Evolutionary conservation across 2,888 invertebrate species (phyloP), one percentile per base, ranked within the genome.

Genomic region (Drosophila niveifrons): DNA sequence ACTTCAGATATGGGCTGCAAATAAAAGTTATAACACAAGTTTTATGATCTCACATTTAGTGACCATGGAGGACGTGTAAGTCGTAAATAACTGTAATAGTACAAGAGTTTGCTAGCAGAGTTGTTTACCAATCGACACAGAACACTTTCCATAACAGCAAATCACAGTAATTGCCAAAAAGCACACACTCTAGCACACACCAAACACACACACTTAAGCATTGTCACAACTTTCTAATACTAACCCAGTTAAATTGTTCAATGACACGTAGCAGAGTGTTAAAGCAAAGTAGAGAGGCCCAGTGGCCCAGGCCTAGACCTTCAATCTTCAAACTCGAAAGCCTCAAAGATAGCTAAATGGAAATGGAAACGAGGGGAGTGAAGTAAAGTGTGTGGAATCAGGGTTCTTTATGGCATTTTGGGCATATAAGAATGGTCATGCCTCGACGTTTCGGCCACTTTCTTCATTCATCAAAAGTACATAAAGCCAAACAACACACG

Each of bases 391-490:
- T 23, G 6, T 23, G 23, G 36, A n/a, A 36, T 3, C 23, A 15
- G 36, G 46, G 55, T 48, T 41, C 59, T 77, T 72, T 67, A 67
- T 75, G 64, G 68, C 55, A 52, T 62, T 58, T 67, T 61, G 65
- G 63, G 61, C 68, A 64, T 65, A 66, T 65, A 66, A 50, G 48
- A 34, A 46, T 81, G 74, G 79, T 84, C 85, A 88, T 72, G 75
- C 66, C 68, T 56, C 66, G 64, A 47, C 51, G 57, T 72, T 62
- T 64, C 55, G 17, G 58, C 41, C 73, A 73, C 82, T 82, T 88
- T 88, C 82, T 82, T 83, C 63, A 68, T 71, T 88, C 70, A 85
- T 88, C 82, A 79, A 82, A 83, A 79, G 76, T 69, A 76, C 76
- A 82, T 88, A 85, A 82, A 88, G 70, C 50, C 62, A 47, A 48